phyloP scores from a whole-genome alignment of 2,113 vertebrate species.

The Ceyx cyanopectus region DNA sequence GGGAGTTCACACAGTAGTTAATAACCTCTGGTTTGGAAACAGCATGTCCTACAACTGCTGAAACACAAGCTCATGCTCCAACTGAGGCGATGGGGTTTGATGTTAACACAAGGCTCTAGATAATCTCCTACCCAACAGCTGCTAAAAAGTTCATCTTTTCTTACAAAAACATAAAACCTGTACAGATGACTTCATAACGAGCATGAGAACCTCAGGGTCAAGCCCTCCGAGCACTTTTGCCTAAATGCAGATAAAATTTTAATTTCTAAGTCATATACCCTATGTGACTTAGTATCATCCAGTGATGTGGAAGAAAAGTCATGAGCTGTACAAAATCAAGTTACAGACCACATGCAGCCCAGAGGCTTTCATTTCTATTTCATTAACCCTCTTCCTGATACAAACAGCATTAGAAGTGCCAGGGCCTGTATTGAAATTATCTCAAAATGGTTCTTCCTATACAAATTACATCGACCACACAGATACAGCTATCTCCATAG shows the following conservation, averaged over 20 bases:
- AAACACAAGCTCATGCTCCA: background rate
- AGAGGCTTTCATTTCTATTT: background rate
- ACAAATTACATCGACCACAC: accelerated
- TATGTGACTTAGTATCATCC: background rate
- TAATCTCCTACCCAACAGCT: background rate
- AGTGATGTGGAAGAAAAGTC: background rate
- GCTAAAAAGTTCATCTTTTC: background rate
- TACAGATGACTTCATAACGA: background rate
- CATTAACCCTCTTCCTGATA: background rate
- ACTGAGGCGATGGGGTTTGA: background rate
- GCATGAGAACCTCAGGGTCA: background rate
- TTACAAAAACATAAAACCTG: background rate
- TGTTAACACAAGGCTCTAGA: background rate
- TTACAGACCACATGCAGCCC: background rate
- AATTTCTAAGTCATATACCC: background rate
- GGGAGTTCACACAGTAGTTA: background rate
- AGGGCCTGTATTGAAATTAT: accelerated
- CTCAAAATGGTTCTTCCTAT: background rate
- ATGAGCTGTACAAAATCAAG: background rate
- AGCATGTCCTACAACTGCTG: background rate
- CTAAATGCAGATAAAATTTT: background rate
- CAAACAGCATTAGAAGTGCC: background rate
- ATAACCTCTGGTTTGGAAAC: background rate
- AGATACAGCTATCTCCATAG: background rate
- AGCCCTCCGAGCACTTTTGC: background rate